Evolutionary conservation across 2,113 vertebrate genomes (phyloP).

Genomic region (Psephotus haematonotus): DNA sequence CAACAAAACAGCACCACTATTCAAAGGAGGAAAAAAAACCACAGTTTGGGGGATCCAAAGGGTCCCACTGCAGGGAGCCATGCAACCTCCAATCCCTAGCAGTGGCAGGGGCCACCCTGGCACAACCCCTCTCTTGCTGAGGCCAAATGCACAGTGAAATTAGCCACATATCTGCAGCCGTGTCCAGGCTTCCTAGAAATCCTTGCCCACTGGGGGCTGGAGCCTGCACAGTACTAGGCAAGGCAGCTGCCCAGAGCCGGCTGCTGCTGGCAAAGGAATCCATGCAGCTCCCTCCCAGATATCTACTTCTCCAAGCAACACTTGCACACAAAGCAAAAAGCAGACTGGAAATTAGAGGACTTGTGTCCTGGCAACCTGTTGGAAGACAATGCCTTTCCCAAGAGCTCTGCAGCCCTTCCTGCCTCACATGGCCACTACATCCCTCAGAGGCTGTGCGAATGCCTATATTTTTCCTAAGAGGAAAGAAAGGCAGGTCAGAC

Average conservation of each 20-base stretch:
- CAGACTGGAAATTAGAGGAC: neutral
- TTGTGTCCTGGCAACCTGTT: neutral
- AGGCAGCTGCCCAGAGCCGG: accelerated
- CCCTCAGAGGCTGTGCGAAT: neutral
- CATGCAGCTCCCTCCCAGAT: neutral
- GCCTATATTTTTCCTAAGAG: neutral
- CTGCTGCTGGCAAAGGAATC: neutral
- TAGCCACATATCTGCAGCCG: accelerated
- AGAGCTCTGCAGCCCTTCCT: neutral
- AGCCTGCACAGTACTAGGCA: accelerated
- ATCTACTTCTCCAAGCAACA: neutral
- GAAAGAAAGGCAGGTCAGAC: neutral
- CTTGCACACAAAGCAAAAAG: neutral
- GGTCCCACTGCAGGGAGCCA: neutral
- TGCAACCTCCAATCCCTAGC: accelerated
- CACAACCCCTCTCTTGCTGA: accelerated
- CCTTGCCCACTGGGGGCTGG: neutral
- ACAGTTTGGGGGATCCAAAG: accelerated
- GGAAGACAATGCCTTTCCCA: neutral
- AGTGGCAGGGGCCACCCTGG: neutral
- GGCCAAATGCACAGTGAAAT: neutral
- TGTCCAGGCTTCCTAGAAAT: neutral
- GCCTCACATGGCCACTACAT: accelerated
- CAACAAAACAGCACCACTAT: neutral
- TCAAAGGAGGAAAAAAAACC: neutral